A percentile compares a stretch with the other conserved stretches of the same genome.
These are phyloP conservation scores for Epinephelus cyanopodus DNA, from an alignment of 2,113 vertebrate species.

Conservation along the genomic window DNA sequence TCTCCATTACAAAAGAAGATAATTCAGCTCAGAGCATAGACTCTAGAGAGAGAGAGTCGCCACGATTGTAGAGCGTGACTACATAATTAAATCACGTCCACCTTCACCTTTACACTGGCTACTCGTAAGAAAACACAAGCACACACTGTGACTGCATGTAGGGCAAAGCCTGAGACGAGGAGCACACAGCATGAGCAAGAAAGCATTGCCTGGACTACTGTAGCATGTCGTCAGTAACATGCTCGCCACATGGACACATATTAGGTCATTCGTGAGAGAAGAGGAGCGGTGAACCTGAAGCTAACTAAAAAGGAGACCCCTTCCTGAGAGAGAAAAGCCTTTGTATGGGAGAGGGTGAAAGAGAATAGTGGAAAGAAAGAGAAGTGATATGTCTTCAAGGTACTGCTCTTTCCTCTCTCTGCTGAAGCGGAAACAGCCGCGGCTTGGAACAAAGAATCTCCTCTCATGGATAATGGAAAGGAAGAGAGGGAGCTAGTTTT, in stretches of 20 bases:
- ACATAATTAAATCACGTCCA: slow-evolving; percentile 66
- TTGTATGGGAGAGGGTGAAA: slow-evolving; percentile 22
- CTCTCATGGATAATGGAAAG: slow-evolving; percentile 43
- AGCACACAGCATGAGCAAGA: background rate
- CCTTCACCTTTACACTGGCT: slow-evolving; percentile 61
- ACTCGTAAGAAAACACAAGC: slow-evolving; percentile 32
- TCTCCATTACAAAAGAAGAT: slow-evolving; percentile 75
- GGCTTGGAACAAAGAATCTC: slow-evolving; percentile 58
- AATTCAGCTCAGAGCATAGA: slow-evolving; percentile 49
- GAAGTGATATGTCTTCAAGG: slow-evolving; percentile 52
- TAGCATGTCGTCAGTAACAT: slow-evolving; percentile 36
- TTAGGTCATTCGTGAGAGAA: slow-evolving; percentile 43
- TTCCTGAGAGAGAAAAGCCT: slow-evolving; percentile 34
- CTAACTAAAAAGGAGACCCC: slow-evolving; percentile 17
- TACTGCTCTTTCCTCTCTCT: slow-evolving; percentile 42
- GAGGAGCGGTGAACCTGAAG: slow-evolving; percentile 52
- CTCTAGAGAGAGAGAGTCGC: slow-evolving; percentile 36
- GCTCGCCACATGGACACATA: slow-evolving; percentile 36
- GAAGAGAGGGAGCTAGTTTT: background rate
- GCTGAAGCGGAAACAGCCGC: slow-evolving; percentile 57
- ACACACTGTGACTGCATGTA: slow-evolving; percentile 16
- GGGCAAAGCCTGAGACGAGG: slow-evolving; percentile 37
- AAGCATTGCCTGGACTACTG: slow-evolving; percentile 12
- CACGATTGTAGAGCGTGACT: slow-evolving; percentile 12
- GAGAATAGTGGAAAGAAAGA: slow-evolving; percentile 28